Conservation (phyloP, 2,888 invertebrate genomes). For the Nomada lathburiana region DNA sequence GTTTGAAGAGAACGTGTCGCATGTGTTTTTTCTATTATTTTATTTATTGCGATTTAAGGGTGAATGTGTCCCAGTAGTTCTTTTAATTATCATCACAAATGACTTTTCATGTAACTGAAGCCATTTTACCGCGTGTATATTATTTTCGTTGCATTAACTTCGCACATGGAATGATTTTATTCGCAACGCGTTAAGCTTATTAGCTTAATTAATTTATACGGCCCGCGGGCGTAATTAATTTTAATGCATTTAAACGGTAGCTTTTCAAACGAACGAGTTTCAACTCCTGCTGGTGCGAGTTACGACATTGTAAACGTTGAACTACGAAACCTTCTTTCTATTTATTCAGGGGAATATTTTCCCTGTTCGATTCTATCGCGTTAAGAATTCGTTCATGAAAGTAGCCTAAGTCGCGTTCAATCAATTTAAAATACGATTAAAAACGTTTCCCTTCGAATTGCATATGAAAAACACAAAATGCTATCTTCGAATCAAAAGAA, state of each 20-base stretch:
- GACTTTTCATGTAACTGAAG: background rate
- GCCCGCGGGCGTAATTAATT: conserved; percentile 1
- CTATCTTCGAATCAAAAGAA: background rate
- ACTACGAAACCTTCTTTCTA: background rate
- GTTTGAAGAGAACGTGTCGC: too few relatives aligned
- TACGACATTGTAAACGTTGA: background rate
- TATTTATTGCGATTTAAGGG: background rate
- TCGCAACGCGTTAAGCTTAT: background rate
- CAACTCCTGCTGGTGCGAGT: background rate
- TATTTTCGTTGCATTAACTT: background rate
- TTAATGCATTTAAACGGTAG: conserved; percentile 2
- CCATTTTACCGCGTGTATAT: background rate
- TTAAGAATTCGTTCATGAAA: too few relatives aligned
- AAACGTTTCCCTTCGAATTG: too few relatives aligned
- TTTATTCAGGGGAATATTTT: background rate
- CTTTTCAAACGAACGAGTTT: conserved; percentile 1
- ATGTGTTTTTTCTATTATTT: too few relatives aligned
- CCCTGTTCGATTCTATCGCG: background rate
- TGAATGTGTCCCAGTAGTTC: background rate
- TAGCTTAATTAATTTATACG: conserved; percentile 4
- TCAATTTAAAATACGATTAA: too few relatives aligned
- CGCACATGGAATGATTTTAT: background rate
- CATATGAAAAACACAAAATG: background rate
- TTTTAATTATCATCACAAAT: too few relatives aligned
- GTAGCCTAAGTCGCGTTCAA: too few relatives aligned